Evolutionary conservation across 2,888 invertebrate species (phyloP), one percentile per base, ranked within the genome.

Genomic region (Schrankia costaestrigalis): DNA sequence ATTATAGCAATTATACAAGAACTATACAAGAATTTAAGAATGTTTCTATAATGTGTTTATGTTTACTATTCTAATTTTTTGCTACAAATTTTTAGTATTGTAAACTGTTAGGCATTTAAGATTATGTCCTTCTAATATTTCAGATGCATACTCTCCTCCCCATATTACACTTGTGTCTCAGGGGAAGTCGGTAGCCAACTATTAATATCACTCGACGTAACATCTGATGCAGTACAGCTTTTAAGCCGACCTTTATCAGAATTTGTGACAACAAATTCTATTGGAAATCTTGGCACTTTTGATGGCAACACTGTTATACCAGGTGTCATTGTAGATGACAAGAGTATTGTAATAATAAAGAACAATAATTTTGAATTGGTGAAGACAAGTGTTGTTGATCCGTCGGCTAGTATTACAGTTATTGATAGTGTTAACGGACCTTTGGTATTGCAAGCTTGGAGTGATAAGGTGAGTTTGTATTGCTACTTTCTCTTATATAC

Each of bases 81-180:
- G n/a, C n/a, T n/a, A n/a, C n/a, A n/a, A n/a, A n/a, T n/a, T n/a
- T n/a, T n/a, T n/a, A n/a, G n/a, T n/a, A n/a, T n/a, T n/a, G n/a
- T n/a, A n/a, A n/a, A n/a, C n/a, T n/a, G n/a, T n/a, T n/a, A n/a
- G n/a, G n/a, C 2, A 21, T 21, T 21, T 12, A 8, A 12, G 11
- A 12, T 24, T 4, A 3, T 31, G 2, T 31, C 7, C 28, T 23
- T 33, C 15, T 11, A 38, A 28, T 3, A 18, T 71, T 87, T 31
- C 77, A 91, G 91, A 46, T 95, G 95, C 70, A 68, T 91, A 4
- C 55, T 92, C 31, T 86, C 91, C 17, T 89, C 90, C 1, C 90
- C 91, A 3, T 91, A 90, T 69, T 92, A 91, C 71, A 89, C 90
- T 3, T 95, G 95, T 56, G 51, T 92, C 12, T 90, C 91, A 0